phyloP scores from a whole-genome alignment of 2,113 vertebrate species.

The Empidonax alnorum region DNA sequence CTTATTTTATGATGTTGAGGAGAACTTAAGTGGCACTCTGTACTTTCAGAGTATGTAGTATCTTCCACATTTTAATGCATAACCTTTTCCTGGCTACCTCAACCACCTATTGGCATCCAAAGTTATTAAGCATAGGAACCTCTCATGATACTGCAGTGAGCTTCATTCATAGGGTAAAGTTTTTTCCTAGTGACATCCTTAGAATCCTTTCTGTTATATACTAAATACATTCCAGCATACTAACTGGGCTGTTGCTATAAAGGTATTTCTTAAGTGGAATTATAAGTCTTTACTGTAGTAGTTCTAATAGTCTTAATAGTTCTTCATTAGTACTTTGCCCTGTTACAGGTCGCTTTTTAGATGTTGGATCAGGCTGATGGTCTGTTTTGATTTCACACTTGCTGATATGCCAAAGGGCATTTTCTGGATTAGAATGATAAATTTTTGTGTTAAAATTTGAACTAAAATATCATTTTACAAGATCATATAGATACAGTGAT shows the following conservation, averaged over 20 bases:
- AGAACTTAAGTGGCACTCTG: background rate
- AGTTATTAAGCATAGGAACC: background rate
- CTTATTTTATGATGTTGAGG: background rate
- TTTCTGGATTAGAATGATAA: background rate
- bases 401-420: background rate
- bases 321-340: background rate
- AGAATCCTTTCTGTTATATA: background rate
- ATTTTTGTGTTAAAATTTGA: background rate
- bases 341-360: background rate
- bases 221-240: background rate
- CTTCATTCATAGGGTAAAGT: background rate
- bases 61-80: background rate
- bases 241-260: background rate
- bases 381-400: background rate
- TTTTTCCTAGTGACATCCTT: background rate
- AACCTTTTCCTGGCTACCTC: background rate
- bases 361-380: background rate
- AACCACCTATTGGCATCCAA: background rate
- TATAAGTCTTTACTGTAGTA: background rate
- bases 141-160: accelerated
- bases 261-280: background rate
- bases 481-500: background rate
- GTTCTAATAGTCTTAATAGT: background rate
- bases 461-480: background rate
- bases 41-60: background rate